phyloP scores from a whole-genome alignment of 2,113 vertebrate genomes.

The Poicephalus gulielmi region DNA sequence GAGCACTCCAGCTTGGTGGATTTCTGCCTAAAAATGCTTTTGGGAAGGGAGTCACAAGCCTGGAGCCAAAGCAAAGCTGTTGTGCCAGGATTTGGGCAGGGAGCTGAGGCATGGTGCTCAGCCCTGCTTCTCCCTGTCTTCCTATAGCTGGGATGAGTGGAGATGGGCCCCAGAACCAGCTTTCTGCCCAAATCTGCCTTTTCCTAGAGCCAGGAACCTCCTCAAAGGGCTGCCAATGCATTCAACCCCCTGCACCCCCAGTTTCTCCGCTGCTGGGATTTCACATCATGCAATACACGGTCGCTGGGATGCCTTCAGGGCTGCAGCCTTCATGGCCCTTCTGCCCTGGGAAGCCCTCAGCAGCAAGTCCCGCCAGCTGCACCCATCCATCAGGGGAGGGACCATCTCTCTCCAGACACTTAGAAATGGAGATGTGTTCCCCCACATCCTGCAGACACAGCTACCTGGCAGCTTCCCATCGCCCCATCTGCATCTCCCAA shows the following conservation, averaged over 20 bases:
- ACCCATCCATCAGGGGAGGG: neutral
- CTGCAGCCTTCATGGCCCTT: neutral
- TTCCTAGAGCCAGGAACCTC: neutral
- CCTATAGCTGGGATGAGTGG: neutral
- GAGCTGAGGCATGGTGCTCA: neutral
- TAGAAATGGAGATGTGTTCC: neutral
- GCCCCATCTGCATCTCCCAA: neutral
- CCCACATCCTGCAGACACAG: neutral
- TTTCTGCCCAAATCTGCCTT: neutral
- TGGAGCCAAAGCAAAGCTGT: neutral
- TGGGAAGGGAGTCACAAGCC: neutral
- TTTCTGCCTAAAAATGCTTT: constrained; percentile 4
- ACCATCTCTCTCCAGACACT: neutral
- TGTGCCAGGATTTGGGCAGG: neutral
- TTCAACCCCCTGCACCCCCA: neutral
- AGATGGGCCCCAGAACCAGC: neutral
- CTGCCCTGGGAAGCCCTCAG: neutral
- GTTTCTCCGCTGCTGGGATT: neutral
- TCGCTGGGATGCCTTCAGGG: neutral
- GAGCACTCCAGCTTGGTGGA: neutral
- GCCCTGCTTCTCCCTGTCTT: neutral
- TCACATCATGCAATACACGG: fast-evolving
- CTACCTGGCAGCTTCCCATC: neutral
- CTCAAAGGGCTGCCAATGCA: neutral
- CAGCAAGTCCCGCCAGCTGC: neutral